Evolutionary conservation across 2,888 invertebrate species (phyloP).

Genomic region (Atherix ibis): DNA sequence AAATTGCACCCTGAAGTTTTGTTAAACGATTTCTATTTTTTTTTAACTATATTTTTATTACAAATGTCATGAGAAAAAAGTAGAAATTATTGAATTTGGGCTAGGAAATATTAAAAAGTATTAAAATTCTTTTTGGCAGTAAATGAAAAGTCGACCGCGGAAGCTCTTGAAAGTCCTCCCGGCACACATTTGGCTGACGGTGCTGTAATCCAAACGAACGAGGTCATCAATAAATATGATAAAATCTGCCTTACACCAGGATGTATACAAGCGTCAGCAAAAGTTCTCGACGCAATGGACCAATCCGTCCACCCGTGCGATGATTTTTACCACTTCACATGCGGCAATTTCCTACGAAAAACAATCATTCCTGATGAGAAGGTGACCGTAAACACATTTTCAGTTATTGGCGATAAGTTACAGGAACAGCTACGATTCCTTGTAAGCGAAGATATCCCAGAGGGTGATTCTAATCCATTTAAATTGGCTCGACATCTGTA

Average conservation of each 20-base stretch:
- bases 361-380: conserved; percentile 57
- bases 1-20: no score
- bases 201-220: conserved; percentile 14
- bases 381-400: conserved; percentile 31
- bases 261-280: conserved; percentile 60
- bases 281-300: conserved; percentile 51
- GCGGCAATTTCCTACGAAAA: conserved; percentile 51
- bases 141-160: conserved; percentile 21
- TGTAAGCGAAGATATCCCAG: conserved; percentile 25
- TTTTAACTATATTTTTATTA: no score
- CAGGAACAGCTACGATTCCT: conserved; percentile 32
- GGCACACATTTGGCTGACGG: conserved; percentile 9
- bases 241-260: conserved; percentile 55
- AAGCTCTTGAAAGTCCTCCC: conserved; percentile 17
- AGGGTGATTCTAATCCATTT: conserved; percentile 28
- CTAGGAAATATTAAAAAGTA: no score
- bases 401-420: conserved; percentile 31
- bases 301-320: conserved; percentile 52
- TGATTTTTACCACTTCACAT: conserved; percentile 62
- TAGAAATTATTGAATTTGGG: no score
- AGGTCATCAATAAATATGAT: conserved; percentile 18
- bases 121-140: conserved; percentile 9
- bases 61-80: no score
- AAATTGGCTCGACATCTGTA: conserved; percentile 32
- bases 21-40: no score